phyloP scores from a whole-genome alignment of 2,113 vertebrate species.

The Sturnus vulgaris region DNA sequence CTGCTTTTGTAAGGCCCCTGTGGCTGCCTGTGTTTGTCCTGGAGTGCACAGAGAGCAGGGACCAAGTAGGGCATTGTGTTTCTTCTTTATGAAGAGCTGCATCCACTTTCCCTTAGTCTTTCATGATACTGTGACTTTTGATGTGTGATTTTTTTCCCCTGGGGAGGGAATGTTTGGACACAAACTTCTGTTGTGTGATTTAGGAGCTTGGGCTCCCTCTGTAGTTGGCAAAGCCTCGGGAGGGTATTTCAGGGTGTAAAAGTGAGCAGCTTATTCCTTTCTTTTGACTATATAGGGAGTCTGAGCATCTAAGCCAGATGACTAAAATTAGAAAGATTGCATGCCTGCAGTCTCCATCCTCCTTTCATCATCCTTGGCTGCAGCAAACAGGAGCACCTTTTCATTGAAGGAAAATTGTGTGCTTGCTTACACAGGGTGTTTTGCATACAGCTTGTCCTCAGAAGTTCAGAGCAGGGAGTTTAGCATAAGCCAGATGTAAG shows the following conservation, averaged over 20 bases:
- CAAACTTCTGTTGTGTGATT: background rate
- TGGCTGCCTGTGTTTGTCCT: background rate
- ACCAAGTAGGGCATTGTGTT: background rate
- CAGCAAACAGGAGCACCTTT: background rate
- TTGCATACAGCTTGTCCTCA: background rate
- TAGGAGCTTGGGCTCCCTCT: slow-evolving; percentile 33
- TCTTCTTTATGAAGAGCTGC: background rate
- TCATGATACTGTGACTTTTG: background rate
- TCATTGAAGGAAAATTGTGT: background rate
- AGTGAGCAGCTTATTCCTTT: background rate
- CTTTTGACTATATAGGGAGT: slow-evolving; percentile 25
- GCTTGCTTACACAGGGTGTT: background rate
- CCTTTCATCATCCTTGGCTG: slow-evolving; percentile 4
- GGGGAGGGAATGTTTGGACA: background rate
- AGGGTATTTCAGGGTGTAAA: background rate
- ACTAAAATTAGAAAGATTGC: slow-evolving; percentile 26
- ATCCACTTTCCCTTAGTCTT: background rate
- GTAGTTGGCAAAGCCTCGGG: background rate
- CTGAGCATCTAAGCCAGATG: background rate
- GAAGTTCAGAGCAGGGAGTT: background rate
- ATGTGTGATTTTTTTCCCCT: background rate
- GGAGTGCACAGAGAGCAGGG: background rate
- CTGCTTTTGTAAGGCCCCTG: background rate
- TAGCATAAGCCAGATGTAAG: background rate
- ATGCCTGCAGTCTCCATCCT: background rate